Conservation (phyloP, 1,140 invertebrate species). For the Leptinotarsa defecta region DNA sequence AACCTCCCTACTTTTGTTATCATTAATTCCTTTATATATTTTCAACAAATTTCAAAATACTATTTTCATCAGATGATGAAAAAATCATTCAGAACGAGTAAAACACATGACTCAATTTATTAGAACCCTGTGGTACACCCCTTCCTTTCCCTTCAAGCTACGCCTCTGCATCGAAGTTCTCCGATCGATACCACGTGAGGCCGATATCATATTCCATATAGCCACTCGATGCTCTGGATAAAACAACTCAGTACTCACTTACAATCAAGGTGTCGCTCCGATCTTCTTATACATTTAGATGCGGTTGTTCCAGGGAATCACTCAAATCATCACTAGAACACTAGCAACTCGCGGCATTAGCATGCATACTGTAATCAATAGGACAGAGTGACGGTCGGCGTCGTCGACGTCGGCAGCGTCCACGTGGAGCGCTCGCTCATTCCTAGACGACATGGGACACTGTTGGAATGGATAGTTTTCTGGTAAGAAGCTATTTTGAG, state of each 20-base stretch:
- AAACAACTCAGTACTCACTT: not conserved
- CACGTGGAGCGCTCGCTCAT: constrained; percentile 32
- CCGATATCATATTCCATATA: constrained; percentile 54
- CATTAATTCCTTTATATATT: too few species aligned
- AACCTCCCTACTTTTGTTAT: too few species aligned
- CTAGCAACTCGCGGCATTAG: constrained; percentile 49
- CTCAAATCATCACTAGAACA: constrained; percentile 30
- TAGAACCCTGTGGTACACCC: too few species aligned
- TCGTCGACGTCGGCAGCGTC: constrained; percentile 29
- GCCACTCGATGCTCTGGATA: constrained; percentile 43
- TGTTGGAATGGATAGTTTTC: not conserved
- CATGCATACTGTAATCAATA: constrained; percentile 52
- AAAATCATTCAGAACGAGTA: too few species aligned
- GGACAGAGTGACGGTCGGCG: constrained; percentile 34
- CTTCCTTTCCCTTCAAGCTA: not conserved
- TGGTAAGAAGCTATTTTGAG: too few species aligned
- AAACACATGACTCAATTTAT: too few species aligned
- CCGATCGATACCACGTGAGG: constrained; percentile 53
- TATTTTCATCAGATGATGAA: too few species aligned
- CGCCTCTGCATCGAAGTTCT: constrained; percentile 29
- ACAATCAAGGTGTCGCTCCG: not conserved
- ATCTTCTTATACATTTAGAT: not conserved
- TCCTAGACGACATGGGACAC: constrained; percentile 20
- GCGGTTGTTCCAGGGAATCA: constrained; percentile 20
- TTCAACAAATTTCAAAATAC: too few species aligned